Conservation (phyloP, 1,140 invertebrate species). For the Oedothorax gibbosus region DNA sequence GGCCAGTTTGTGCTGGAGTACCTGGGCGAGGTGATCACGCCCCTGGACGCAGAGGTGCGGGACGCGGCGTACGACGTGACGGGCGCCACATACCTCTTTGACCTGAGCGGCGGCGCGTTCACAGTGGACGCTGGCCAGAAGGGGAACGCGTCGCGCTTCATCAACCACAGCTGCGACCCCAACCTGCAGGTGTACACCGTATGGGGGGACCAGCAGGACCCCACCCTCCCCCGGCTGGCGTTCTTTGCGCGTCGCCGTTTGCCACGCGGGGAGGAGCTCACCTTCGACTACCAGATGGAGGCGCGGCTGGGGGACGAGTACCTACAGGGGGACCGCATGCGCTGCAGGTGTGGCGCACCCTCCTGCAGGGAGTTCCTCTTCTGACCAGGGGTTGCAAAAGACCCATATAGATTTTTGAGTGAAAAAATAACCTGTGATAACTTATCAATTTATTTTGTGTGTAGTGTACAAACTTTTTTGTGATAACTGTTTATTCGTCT, state of each 20-base stretch:
- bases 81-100: constrained; percentile 16
- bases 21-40: constrained; percentile 92
- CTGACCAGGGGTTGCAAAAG: no score
- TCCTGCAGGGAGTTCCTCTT: no score
- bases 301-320: no score
- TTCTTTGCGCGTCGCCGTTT: constrained; percentile 88
- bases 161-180: constrained; percentile 76
- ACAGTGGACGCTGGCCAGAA: neutral
- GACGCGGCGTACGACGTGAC: constrained; percentile 77
- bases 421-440: no score
- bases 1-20: constrained; percentile 95
- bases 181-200: constrained; percentile 91
- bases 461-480: no score
- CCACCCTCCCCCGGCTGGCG: constrained; percentile 86
- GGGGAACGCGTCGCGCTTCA: constrained; percentile 22
- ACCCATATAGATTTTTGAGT: no score
- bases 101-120: constrained; percentile 3
- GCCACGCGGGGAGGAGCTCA: constrained; percentile 85
- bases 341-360: no score
- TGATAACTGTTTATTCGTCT: no score
- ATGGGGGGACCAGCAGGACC: constrained; percentile 91
- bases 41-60: constrained; percentile 91
- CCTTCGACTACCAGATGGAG: constrained; percentile 84
- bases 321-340: no score
- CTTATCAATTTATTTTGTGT: no score